Percentiles rank a stretch among this genome's conserved stretches.
Conservation (phyloP, 30 jellyfish, hydroid and myxozoan genomes). For the Nemopilema nomurai region DNA sequence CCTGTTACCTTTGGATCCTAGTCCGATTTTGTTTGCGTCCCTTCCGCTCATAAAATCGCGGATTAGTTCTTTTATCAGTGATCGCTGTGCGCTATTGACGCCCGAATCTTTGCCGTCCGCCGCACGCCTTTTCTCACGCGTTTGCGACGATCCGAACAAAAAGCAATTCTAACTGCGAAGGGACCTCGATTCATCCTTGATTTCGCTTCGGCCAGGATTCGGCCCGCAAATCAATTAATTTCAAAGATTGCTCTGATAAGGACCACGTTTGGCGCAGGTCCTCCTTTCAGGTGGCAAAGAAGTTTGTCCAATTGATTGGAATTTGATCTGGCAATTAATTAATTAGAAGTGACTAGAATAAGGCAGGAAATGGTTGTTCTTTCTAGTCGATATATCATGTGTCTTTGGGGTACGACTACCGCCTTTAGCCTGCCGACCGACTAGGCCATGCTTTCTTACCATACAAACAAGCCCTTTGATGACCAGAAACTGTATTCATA, state of each 20-base stretch:
- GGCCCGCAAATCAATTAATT: background rate
- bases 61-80: slow-evolving; percentile 22
- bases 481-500: background rate
- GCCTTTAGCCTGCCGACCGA: background rate
- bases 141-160: background rate
- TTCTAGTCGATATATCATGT: background rate
- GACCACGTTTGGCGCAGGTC: background rate
- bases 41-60: slow-evolving; percentile 39
- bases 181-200: background rate
- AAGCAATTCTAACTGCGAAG: background rate
- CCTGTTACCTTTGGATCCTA: slow-evolving; percentile 11
- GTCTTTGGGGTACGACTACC: background rate
- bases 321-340: background rate
- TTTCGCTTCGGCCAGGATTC: background rate
- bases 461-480: background rate
- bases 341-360: background rate
- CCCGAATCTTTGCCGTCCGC: background rate
- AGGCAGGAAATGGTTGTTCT: background rate
- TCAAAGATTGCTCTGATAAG: background rate
- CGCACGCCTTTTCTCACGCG: slow-evolving; percentile 26
- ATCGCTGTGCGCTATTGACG: slow-evolving; percentile 17
- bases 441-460: background rate
- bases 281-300: background rate
- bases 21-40: slow-evolving; percentile 53
- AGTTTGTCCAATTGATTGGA: background rate